phyloP scores from a whole-genome alignment of 2,797 vertebrate species.

The Phataginus tricuspis region DNA sequence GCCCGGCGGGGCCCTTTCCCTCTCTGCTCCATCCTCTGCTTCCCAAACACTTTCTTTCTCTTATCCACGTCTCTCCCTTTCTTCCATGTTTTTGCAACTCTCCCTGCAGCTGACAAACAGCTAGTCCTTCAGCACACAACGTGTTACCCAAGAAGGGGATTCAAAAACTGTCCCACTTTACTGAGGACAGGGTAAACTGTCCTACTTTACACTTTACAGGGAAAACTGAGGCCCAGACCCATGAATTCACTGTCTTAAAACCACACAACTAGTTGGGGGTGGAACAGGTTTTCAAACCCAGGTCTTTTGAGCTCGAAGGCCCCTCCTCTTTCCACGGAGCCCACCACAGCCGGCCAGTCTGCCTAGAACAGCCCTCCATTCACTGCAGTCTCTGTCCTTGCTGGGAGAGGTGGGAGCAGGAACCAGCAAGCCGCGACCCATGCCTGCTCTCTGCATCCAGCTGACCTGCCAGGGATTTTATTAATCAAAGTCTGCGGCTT shows the following conservation, averaged over 20 bases:
- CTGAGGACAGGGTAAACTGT: not conserved
- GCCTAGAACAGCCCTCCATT: accelerated
- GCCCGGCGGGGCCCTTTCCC: not conserved
- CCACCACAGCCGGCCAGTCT: not conserved
- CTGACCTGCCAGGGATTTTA: not conserved
- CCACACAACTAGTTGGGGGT: not conserved
- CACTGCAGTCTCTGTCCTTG: not conserved
- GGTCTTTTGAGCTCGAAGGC: not conserved
- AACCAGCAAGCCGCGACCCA: not conserved
- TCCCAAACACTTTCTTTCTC: not conserved
- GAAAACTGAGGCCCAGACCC: not conserved
- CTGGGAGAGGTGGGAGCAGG: accelerated
- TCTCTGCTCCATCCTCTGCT: not conserved
- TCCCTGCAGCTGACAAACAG: not conserved
- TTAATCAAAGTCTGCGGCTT: not conserved
- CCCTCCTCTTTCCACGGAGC: not conserved
- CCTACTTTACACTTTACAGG: not conserved
- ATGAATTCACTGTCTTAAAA: not conserved
- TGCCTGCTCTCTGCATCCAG: not conserved
- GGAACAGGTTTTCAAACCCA: not conserved
- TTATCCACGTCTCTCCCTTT: too few species aligned
- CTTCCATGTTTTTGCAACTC: too few species aligned
- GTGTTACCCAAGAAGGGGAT: not conserved
- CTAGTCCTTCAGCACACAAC: accelerated
- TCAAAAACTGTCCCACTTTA: not conserved